Evolutionary conservation across 1,140 invertebrate genomes (phyloP).

Genomic region (Danaus melanippus): DNA sequence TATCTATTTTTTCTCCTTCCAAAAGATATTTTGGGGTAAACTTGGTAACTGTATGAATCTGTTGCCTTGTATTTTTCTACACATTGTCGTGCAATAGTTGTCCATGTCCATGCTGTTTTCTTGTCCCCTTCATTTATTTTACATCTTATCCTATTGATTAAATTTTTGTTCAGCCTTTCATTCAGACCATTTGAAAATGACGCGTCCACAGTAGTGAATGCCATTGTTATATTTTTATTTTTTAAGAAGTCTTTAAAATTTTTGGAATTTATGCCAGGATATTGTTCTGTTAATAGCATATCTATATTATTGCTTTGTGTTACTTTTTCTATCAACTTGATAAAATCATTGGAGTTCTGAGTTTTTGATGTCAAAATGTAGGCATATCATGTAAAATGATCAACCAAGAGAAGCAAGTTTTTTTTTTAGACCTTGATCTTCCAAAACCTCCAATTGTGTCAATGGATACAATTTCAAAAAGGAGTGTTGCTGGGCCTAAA

Average conservation of each 20-base stretch:
- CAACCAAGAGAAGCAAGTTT: slow-evolving; percentile 6
- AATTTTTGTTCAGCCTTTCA: slow-evolving; percentile 3
- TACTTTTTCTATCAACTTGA: slow-evolving; percentile 37
- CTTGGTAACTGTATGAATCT: background rate
- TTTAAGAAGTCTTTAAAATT: too few relatives aligned
- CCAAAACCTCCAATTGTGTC: slow-evolving; percentile 22
- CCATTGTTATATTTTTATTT: too few relatives aligned
- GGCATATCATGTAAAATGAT: slow-evolving; percentile 3
- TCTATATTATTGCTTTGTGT: slow-evolving; percentile 23
- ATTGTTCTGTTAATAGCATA: slow-evolving; percentile 13
- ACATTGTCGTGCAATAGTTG: slow-evolving; percentile 8
- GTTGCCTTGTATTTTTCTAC: slow-evolving; percentile 2
- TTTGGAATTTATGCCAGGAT: too few relatives aligned
- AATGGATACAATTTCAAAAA: slow-evolving; percentile 15
- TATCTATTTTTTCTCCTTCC: too few relatives aligned
- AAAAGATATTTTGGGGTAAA: background rate
- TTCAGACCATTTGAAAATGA: background rate
- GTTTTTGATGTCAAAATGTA: slow-evolving; percentile 38
- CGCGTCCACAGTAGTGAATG: too few relatives aligned
- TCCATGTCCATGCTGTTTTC: slow-evolving; percentile 10
- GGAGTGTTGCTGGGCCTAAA: slow-evolving; percentile 25
- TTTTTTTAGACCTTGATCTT: slow-evolving; percentile 14
- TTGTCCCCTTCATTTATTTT: slow-evolving; percentile 5
- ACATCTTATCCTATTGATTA: slow-evolving; percentile 7
- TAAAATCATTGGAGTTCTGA: slow-evolving; percentile 42